These are phyloP conservation scores for Cyprinella venusta DNA, from an alignment of 2,797 vertebrate species.

Conservation along the genomic window DNA sequence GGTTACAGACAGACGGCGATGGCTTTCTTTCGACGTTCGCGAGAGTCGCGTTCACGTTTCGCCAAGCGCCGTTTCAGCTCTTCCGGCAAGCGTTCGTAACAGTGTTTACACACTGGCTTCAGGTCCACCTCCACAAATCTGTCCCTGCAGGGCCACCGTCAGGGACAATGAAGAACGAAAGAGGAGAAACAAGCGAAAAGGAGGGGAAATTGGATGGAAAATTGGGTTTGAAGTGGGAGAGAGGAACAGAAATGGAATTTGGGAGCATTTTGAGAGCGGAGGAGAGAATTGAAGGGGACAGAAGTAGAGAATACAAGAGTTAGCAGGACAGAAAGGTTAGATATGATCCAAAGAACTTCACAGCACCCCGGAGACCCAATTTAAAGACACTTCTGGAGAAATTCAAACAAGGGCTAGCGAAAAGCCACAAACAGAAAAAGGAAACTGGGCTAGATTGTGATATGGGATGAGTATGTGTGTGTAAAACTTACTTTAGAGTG, in stretches of 20 bases:
- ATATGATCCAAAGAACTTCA: slow-evolving; percentile 41
- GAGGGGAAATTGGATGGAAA: background rate
- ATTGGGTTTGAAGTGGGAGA: slow-evolving; percentile 11
- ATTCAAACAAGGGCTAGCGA: slow-evolving; percentile 19
- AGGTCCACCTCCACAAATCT: slow-evolving; percentile 99
- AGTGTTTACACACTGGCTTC: slow-evolving; percentile 95
- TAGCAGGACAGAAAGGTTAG: slow-evolving; percentile 40
- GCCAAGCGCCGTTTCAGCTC: slow-evolving; percentile 95
- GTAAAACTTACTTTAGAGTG: slow-evolving; percentile 93
- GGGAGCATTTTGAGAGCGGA: background rate
- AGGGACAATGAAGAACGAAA: slow-evolving; percentile 35
- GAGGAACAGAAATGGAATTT: background rate
- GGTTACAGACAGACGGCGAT: slow-evolving; percentile 87
- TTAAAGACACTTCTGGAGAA: slow-evolving; percentile 3
- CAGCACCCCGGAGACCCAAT: background rate
- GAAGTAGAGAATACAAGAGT: slow-evolving; percentile 47
- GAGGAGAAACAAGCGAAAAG: too few relatives aligned
- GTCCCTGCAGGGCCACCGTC: slow-evolving; percentile 82
- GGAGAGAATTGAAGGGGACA: background rate
- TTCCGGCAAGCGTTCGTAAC: slow-evolving; percentile 95
- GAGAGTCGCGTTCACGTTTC: slow-evolving; percentile 88
- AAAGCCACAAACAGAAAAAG: background rate
- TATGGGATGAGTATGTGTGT: background rate
- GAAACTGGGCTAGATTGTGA: background rate
- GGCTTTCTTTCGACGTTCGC: slow-evolving; percentile 91